These are phyloP conservation scores for Nomada goodeniana DNA, from an alignment of 2,888 invertebrate species.

Conservation along the genomic window DNA sequence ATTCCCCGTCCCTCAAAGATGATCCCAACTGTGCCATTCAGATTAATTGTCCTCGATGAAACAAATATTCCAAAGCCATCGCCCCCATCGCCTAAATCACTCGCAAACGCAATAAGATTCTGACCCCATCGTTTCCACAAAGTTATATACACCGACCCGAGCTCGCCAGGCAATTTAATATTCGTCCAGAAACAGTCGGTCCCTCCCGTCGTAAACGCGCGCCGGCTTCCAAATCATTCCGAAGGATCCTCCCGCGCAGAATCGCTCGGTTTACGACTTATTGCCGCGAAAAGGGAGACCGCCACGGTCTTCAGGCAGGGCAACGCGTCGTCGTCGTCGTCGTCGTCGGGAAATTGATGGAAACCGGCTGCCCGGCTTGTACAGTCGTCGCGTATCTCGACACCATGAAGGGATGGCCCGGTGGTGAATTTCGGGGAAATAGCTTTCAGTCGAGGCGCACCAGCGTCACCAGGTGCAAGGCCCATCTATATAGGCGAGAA, in stretches of 20 bases:
- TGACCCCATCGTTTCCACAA: background rate
- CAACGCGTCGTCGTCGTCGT: constrained; percentile 41
- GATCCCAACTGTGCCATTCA: too few relatives aligned
- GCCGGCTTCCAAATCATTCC: background rate
- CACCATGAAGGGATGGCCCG: constrained; percentile 50
- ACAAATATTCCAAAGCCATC: background rate
- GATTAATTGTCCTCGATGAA: too few relatives aligned
- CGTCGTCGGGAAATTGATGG: constrained; percentile 67
- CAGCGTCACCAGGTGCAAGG: constrained; percentile 80
- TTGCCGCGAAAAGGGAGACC: constrained; percentile 30
- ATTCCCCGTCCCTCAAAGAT: too few relatives aligned
- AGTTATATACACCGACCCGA: constrained; percentile 10
- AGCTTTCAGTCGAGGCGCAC: constrained; percentile 78
- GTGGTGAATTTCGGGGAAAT: constrained; percentile 79
- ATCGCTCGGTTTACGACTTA: constrained; percentile 57
- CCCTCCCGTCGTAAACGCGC: constrained; percentile 35
- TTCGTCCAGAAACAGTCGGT: constrained; percentile 22
- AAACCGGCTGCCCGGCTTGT: constrained; percentile 45
- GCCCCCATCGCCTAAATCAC: background rate
- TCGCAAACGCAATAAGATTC: background rate
- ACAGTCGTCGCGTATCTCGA: constrained; percentile 58
- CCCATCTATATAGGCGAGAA: constrained; percentile 78
- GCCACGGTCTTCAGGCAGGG: constrained; percentile 10
- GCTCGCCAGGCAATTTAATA: constrained; percentile 24
- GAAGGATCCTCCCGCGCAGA: background rate